Conservation (phyloP, 2,113 vertebrate species). For the Oxyruncus cristatus region DNA sequence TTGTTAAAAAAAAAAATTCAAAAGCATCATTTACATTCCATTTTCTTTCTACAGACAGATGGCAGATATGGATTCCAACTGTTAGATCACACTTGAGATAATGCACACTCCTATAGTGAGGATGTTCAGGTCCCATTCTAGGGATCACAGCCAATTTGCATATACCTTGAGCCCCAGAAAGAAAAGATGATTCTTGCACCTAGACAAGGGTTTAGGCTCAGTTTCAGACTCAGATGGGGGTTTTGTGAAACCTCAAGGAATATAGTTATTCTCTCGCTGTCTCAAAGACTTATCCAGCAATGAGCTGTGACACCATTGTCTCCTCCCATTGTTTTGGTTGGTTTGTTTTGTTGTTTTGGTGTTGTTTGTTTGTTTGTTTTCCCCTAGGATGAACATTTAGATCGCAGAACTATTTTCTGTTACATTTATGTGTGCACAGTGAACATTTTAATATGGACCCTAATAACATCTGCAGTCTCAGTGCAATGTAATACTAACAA, state of each 20-base stretch:
- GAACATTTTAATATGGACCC: neutral
- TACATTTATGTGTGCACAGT: neutral
- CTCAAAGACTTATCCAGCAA: neutral
- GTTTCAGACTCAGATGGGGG: neutral
- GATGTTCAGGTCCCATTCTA: neutral
- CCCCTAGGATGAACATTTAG: neutral
- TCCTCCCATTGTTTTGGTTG: neutral
- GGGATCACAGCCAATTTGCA: neutral
- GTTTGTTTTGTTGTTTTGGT: rapidly evolving
- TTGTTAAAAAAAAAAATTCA: neutral
- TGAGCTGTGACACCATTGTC: neutral
- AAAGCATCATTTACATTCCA: neutral
- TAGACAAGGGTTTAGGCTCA: neutral
- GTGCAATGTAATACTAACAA: neutral
- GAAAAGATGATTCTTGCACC: neutral
- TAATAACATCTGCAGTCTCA: neutral
- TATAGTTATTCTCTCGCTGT: neutral
- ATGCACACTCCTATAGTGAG: neutral
- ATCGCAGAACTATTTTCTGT: neutral
- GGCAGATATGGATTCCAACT: neutral
- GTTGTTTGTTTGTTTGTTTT: neutral
- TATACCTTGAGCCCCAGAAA: neutral
- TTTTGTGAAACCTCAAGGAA: neutral
- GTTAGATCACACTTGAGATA: neutral
- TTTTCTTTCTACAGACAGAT: neutral